Percentiles rank a stretch among this genome's conserved stretches.
Evolutionary conservation across 2,797 vertebrate species (phyloP).

Genomic region (Gadopsis marmoratus): DNA sequence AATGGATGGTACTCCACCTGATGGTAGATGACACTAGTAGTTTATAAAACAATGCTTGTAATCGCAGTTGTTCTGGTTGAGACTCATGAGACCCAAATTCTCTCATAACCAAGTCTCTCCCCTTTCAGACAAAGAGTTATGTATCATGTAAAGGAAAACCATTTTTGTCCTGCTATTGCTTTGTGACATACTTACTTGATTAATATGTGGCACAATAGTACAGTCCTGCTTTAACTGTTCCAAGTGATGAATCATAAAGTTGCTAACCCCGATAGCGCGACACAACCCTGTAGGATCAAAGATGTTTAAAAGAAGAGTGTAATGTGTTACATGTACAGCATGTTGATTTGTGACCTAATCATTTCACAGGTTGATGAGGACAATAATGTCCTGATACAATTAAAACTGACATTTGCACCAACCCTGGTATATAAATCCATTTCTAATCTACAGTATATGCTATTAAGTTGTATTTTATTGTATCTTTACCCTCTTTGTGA

Average conservation of each 20-base stretch:
- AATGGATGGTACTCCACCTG: slow-evolving; percentile 86
- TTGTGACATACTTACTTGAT: slow-evolving; percentile 74
- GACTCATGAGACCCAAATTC: background rate
- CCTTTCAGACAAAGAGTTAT: background rate
- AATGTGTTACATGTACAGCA: background rate
- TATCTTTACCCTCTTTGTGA: slow-evolving; percentile 10
- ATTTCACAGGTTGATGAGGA: too few species aligned
- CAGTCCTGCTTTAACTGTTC: slow-evolving; percentile 84
- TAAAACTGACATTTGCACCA: background rate
- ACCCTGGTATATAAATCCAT: background rate
- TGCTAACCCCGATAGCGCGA: slow-evolving; percentile 83
- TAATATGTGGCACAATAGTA: slow-evolving; percentile 78
- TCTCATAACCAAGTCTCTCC: background rate
- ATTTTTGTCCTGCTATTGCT: background rate
- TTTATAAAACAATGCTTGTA: background rate
- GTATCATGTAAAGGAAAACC: background rate
- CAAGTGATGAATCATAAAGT: slow-evolving; percentile 87
- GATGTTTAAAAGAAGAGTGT: background rate
- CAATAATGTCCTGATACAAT: background rate
- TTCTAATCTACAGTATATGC: background rate
- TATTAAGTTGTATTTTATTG: background rate
- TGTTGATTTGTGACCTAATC: background rate
- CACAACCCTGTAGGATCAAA: slow-evolving; percentile 48
- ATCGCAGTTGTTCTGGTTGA: background rate
- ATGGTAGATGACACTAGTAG: fast-evolving